Base-by-base conservation (phyloP, 2,113 vertebrate genomes). In the Aptenodytes forsteri region DNA sequence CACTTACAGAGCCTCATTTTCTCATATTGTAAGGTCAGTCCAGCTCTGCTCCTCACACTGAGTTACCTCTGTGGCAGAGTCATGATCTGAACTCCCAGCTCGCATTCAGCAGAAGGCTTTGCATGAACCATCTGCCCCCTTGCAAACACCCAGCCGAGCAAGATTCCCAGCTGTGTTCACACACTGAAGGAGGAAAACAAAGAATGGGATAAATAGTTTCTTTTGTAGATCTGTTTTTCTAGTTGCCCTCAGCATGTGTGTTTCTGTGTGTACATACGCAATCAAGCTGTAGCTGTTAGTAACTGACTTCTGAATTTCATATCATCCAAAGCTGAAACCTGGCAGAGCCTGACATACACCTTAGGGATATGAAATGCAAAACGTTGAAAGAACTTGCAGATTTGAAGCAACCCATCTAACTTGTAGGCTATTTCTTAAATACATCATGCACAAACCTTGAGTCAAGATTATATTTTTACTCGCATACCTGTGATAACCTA, bases 1-100 rank as follows among this genome's bases (percentile, higher is more conserved):
- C 46, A 9, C 65, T 79, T 32, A 78, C 22, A 36, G 59, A 59
- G 73, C 30, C 69, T 88, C 18, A 25, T 95, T 90, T 87, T 86
- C 64, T 93, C 89, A 50, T 47, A 90, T 67, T 67, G 89, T 70
- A 90, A 94, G 95, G 95, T 94, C 90, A 92, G 85, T 19, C 23
- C 52, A 78, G 79, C 90, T 67, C 83, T 94, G 90, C 85, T 93
- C 42, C 93, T 96, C 96, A 96, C 85, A 93, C 95, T 86, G 90
- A 73, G 92, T 42, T 54, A 65, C 66, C 82, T 73, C 90, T 76
- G 78, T 17, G 62, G 44, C 93, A 87, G 66, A 91, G 84, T 23
- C 25, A 0, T 66, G 85, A 90, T 80, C 87, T 0, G 0, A 81
- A 47, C n/a, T 79, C 66, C 26, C 77, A 64, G 54, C 50, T 55